Evolutionary conservation across 2,113 vertebrate species (phyloP), one percentile per base, ranked within the genome.

Genomic region (Puma concolor): DNA sequence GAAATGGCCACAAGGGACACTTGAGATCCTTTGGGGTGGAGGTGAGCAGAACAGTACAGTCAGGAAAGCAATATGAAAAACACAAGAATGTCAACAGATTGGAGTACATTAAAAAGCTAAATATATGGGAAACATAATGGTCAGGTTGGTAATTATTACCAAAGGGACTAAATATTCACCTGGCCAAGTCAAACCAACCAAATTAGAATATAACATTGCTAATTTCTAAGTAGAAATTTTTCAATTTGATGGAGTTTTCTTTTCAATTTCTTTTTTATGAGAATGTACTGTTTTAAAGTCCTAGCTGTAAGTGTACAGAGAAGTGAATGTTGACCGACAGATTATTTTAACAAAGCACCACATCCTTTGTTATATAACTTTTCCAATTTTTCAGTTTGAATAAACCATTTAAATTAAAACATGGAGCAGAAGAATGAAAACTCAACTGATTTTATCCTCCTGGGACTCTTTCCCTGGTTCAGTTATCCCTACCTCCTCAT

Each of bases 361-460:
- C 6, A 29, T 80, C 76, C 41, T 44, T 52, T 88, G 23, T 57
- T 23, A 38, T 77, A 7, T 17, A 52, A 25, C 12, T 48, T 12
- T 38, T 69, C 5, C 38, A 66, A 71, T 29, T 72, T 52, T 79
- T 84, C 69, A 48, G 25, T 57, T 19, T 80, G 29, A 5, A 31
- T n/a, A 64, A 31, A 54, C 12, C 13, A 66, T 25, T 14, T 77
- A 60, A 44, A 41, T 52, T 54, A 95, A 84, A 72, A 79, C n/a
- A 97, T 97, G 96, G 38, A 63, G 21, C 44, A 2, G 48, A 60
- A 77, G 36, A 97, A 96, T 72, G 80, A 84, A 41, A 94, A 44
- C 5, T 57, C 91, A 36, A 72, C 94, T 12, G 91, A 92, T 27
- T 97, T 97, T 66, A 81, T 96, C 48, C 91, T 96, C 33, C 69